Evolutionary conservation across 2,113 vertebrate species (phyloP), one percentile per base, ranked within the genome.

Genomic region (Pristiophorus japonicus): DNA sequence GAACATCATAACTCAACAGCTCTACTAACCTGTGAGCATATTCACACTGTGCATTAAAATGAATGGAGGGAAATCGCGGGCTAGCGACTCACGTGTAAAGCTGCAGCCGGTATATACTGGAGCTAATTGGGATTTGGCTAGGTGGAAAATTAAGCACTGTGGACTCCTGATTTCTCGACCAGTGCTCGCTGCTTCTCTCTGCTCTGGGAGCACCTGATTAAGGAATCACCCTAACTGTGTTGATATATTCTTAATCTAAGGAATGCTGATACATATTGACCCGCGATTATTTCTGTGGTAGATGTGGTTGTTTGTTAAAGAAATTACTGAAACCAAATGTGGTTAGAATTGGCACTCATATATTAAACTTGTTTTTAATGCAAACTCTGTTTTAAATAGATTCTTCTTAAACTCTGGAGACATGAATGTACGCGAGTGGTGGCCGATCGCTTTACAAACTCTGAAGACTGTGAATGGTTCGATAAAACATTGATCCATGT

Each of bases 381-480:
- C 11, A 47, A 14, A 42, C 22, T 18, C 4, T 94, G 4, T 30
- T 90, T 0, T 55, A 14, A 94, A 38, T 96, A 99, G 99, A 96
- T 97, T 0, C 96, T 99, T 95, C 96, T 99, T 96, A 96, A 96
- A 45, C 96, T 99, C 67, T 99, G 99, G 99, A 99, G 98, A 91
- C 99, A 99, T 0, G 99, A 99, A 96, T 99, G 98, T 88, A 99
- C 98, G 70, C 97, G 98, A 51, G 99, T 99, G 90, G 98, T 99
- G 96, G 98, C 99, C 0, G 99, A 99, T 97, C 98, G 99, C 84
- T 99, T 99, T 95, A 99, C 98, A 0, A 97, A 96, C 65, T 96
- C 97, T 0, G 97, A 98, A 1, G 99, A 99, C 14, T 97, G 98
- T 90, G 96, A 96, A 51, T 99, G 99, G 99, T 99, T 99, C 97